Conservation (phyloP, 2,888 invertebrate genomes). For the Pterostichus madidus region DNA sequence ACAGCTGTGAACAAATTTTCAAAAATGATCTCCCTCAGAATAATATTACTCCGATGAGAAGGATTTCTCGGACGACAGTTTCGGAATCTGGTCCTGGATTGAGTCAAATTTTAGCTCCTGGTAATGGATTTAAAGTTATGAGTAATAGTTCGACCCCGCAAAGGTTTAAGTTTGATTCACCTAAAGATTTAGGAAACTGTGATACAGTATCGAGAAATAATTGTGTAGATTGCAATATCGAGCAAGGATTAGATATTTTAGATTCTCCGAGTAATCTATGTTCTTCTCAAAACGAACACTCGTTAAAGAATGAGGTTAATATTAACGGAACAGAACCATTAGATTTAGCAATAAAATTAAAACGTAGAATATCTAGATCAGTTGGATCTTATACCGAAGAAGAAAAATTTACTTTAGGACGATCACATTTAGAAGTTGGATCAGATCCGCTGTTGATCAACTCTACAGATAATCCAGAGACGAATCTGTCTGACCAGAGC, state of each 20-base stretch:
- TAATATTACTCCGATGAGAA: constrained; percentile 27
- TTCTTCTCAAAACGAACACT: constrained; percentile 64
- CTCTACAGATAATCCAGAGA: constrained; percentile 66
- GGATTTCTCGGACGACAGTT: constrained; percentile 28
- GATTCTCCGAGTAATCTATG: constrained; percentile 71
- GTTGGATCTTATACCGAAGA: constrained; percentile 73
- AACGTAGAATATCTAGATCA: constrained; percentile 72
- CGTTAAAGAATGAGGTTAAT: constrained; percentile 49
- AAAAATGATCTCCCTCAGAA: constrained; percentile 36
- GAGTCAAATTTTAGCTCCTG: constrained; percentile 75
- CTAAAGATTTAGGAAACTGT: constrained; percentile 23
- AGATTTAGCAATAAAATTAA: constrained; percentile 62
- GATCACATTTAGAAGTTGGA: constrained; percentile 70
- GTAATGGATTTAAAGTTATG: constrained; percentile 66
- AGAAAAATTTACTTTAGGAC: constrained; percentile 69
- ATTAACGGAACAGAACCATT: constrained; percentile 64
- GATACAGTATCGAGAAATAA: constrained; percentile 50
- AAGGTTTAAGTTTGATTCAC: constrained; percentile 25
- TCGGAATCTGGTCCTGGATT: constrained; percentile 72
- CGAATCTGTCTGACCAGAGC: constrained; percentile 63
- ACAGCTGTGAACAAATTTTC: constrained; percentile 62
- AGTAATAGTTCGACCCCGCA: constrained; percentile 37
- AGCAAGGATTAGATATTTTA: constrained; percentile 75
- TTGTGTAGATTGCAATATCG: constrained; percentile 70
- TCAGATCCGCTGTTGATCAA: constrained; percentile 72